A percentile compares a stretch with the other conserved stretches of the same genome.
Conservation (phyloP, 1,140 invertebrate genomes). For the Zaprionus africanus region DNA sequence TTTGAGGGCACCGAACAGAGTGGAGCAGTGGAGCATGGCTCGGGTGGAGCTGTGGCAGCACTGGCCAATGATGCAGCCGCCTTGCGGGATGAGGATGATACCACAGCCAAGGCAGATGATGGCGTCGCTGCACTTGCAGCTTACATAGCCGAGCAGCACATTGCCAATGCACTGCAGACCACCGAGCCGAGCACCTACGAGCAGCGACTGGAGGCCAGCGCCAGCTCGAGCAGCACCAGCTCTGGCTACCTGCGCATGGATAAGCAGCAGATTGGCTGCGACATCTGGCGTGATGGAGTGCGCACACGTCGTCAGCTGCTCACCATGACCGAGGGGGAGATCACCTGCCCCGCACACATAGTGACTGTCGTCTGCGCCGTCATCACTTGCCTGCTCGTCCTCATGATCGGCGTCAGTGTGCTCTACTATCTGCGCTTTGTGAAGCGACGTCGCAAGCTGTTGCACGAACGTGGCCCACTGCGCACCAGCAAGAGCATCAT, state of each 20-base stretch:
- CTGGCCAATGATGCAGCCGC: constrained; percentile 63
- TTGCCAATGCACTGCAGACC: constrained; percentile 70
- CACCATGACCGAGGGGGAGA: constrained; percentile 79
- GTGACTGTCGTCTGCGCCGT: constrained; percentile 83
- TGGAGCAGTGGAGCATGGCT: constrained; percentile 51
- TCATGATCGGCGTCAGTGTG: constrained; percentile 78
- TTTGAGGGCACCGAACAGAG: constrained; percentile 64
- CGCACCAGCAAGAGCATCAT: constrained; percentile 80
- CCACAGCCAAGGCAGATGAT: constrained; percentile 54
- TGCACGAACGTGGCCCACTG: constrained; percentile 71
- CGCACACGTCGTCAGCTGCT: constrained; percentile 62
- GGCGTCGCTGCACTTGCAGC: constrained; percentile 63
- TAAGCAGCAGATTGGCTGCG: constrained; percentile 78
- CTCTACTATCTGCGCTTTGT: constrained; percentile 81
- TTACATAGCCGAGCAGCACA: constrained; percentile 76
- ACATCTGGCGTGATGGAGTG: constrained; percentile 76
- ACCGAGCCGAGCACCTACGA: constrained; percentile 70
- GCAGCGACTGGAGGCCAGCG: constrained; percentile 49
- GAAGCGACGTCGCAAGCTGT: constrained; percentile 72
- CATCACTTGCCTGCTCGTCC: constrained; percentile 73
- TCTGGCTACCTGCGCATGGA: constrained; percentile 73
- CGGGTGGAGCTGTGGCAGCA: constrained; percentile 70
- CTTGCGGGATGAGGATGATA: constrained; percentile 51
- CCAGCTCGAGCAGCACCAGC: constrained; percentile 40
- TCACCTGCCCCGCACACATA: constrained; percentile 83